Conservation (phyloP, 2,797 vertebrate genomes). For the Melanotaenia maccullochi region DNA sequence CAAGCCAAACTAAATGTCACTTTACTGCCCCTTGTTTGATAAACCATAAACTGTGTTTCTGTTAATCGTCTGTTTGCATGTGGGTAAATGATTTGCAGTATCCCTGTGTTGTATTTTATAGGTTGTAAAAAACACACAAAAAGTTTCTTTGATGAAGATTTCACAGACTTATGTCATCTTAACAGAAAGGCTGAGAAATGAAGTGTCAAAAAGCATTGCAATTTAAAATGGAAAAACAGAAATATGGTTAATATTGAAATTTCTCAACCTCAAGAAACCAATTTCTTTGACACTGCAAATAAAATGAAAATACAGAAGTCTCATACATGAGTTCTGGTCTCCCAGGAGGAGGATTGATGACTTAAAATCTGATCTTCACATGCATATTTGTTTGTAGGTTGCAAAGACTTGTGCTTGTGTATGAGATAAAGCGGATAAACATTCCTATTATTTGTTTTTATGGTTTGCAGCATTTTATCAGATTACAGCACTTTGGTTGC, state of each 20-base stretch:
- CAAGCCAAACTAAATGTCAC: slow-evolving; percentile 22
- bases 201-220: neutral
- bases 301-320: neutral
- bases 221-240: neutral
- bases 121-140: slow-evolving; percentile 15
- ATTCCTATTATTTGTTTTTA: neutral
- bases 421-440: neutral
- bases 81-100: slow-evolving; percentile 5
- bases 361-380: too few species aligned
- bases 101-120: slow-evolving; percentile 10
- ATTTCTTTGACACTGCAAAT: neutral
- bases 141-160: neutral
- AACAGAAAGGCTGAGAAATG: neutral
- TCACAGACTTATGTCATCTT: too few species aligned
- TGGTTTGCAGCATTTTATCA: neutral
- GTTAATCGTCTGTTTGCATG: slow-evolving; percentile 3
- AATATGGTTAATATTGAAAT: neutral
- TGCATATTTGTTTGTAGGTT: neutral
- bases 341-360: too few species aligned
- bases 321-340: neutral
- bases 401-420: neutral
- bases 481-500: neutral
- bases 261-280: neutral
- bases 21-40: slow-evolving; percentile 30
- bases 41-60: slow-evolving; percentile 15